phyloP scores from a whole-genome alignment of 2,113 vertebrate species.

The Spea multiplicata region DNA sequence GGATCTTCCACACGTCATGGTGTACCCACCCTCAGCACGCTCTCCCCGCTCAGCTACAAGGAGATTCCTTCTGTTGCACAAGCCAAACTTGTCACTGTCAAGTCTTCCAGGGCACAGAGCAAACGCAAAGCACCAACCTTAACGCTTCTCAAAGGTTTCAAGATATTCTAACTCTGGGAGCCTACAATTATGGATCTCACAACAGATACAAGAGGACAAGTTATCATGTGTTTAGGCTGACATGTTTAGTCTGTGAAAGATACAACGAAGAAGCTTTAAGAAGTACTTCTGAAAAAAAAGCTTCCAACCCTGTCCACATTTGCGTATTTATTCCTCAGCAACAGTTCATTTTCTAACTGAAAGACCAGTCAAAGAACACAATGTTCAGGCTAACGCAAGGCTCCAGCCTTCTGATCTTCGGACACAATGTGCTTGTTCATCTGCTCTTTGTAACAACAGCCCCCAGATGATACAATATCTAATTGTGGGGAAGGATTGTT shows the following conservation, averaged over 20 bases:
- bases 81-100: conserved; percentile 87
- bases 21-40: conserved; percentile 66
- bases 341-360: not conserved
- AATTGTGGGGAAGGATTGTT: not conserved
- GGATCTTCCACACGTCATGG: conserved; percentile 58
- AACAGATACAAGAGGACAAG: not conserved
- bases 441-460: not conserved
- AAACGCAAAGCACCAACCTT: conserved; percentile 84
- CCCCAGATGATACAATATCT: not conserved
- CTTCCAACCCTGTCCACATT: not conserved
- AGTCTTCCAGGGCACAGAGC: conserved; percentile 86
- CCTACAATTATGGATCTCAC: not conserved
- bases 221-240: not conserved
- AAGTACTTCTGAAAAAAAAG: not conserved
- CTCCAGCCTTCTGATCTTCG: conserved; percentile 6
- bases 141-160: conserved; percentile 88
- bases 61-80: conserved; percentile 85
- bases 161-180: conserved; percentile 74
- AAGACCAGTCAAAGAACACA: not conserved
- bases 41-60: conserved; percentile 74
- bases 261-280: not conserved
- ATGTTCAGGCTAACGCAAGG: conserved; percentile 11
- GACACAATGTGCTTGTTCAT: conserved; percentile 10
- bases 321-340: conserved; percentile 12
- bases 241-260: not conserved